Conservation (phyloP, 2,113 vertebrate genomes). For the Numida meleagris region DNA sequence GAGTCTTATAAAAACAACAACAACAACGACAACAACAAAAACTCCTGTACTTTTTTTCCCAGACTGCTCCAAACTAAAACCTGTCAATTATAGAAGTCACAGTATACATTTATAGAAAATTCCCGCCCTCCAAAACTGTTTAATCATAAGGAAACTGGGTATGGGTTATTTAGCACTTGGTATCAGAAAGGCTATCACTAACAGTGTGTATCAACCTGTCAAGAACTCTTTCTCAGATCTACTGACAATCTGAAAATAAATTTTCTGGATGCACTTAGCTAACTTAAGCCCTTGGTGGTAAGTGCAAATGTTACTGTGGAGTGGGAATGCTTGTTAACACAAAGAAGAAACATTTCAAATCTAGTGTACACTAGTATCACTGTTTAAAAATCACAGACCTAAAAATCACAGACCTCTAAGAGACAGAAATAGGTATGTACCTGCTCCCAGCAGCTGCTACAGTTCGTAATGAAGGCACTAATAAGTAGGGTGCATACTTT, state of each 20-base stretch:
- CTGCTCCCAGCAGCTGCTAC: not conserved
- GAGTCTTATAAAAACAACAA: too few species aligned
- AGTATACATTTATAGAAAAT: not conserved
- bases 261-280: not conserved
- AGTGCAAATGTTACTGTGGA: not conserved
- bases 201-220: not conserved
- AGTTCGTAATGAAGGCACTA: not conserved
- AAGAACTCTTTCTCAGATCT: not conserved
- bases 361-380: not conserved
- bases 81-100: not conserved
- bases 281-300: not conserved
- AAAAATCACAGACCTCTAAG: not conserved
- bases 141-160: not conserved
- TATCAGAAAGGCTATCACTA: not conserved
- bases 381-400: not conserved
- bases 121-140: not conserved
- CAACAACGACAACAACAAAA: too few species aligned
- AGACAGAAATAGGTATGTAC: not conserved
- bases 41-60: not conserved
- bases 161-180: not conserved
- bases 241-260: not conserved
- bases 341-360: not conserved
- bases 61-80: not conserved
- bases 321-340: not conserved
- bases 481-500: not conserved